Evolutionary conservation across 2,888 invertebrate genomes (phyloP), one percentile per base, ranked within the genome.

Genomic region (Tyria jacobaeae): DNA sequence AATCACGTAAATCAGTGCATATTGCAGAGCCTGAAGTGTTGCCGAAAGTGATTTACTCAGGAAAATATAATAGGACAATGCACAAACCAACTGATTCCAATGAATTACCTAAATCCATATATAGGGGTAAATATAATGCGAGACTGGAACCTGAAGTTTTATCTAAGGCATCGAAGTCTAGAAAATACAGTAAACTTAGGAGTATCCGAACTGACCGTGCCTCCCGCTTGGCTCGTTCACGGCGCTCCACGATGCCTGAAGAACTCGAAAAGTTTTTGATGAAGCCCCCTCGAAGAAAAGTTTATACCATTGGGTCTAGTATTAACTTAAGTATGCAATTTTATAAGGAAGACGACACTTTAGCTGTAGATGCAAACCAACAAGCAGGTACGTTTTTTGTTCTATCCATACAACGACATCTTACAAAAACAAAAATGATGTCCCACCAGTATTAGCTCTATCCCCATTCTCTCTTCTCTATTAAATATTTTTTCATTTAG

Each of bases 281-380:
- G 21, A 58, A 48, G 57, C 21, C 48, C n/a, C 52, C 31, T 12
- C 39, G 63, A 24, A 65, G 44, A 27, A 53, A 49, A 34, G 70
- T 51, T 49, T 60, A 71, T 37, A 55, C 48, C 49, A 71, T 71
- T 64, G 62, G 62, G 31, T 55, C 47, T 27, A 58, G 58, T 17
- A 55, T 64, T 15, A 48, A 59, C 50, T 56, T 66, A 37, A 48
- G 51, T 34, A 47, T 64, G 14, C 56, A 58, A 50, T 71, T 56
- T 56, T 37, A 17, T 27, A 50, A 60, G 34, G 53, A 54, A 10
- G 27, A 49, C 34, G 57, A 48, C 17, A 25, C 37, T 31, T 54
- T 55, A 39, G 44, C 41, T 15, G 31, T 55, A 44, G 14, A 44
- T 14, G 31, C 21, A 21, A 31, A 54, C 27, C 27, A 41, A 55